Evolutionary conservation across 2,113 vertebrate genomes (phyloP).

Genomic region (Takifugu flavidus): DNA sequence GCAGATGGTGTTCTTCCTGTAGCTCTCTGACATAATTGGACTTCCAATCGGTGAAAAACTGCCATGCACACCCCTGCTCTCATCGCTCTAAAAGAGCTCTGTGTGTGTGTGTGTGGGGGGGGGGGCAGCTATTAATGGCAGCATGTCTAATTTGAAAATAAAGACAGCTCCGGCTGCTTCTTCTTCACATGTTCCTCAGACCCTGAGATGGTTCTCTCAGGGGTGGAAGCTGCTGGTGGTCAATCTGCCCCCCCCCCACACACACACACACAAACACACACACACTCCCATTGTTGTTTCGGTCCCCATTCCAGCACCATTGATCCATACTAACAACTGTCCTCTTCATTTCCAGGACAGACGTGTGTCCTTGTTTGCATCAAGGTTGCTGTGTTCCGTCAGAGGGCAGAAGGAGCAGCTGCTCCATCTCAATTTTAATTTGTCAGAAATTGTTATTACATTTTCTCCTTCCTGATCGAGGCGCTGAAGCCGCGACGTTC

Average conservation of each 20-base stretch:
- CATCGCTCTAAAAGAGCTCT: constrained; percentile 31
- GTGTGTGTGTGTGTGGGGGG: constrained; percentile 5
- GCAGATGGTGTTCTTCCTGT: constrained; percentile 76
- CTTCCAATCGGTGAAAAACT: constrained; percentile 71
- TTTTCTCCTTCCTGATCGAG: constrained; percentile 49
- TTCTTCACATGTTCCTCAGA: too few species aligned
- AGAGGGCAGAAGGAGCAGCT: constrained; percentile 1
- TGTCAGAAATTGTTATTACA: constrained; percentile 56
- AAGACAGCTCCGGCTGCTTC: background rate
- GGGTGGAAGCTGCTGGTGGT: too few species aligned
- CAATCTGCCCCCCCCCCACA: background rate
- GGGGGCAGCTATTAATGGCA: constrained; percentile 22
- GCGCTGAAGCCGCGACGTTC: constrained; percentile 49
- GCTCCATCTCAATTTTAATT: constrained; percentile 49
- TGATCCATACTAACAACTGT: constrained; percentile 45
- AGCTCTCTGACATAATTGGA: constrained; percentile 72
- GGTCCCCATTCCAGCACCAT: constrained; percentile 19
- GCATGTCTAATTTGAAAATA: constrained; percentile 15
- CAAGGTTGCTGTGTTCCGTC: constrained; percentile 40
- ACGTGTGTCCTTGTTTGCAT: constrained; percentile 36
- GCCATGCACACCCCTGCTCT: constrained; percentile 59
- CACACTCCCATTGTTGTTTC: background rate
- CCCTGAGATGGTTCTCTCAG: too few species aligned
- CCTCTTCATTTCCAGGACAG: constrained; percentile 36
- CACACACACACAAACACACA: background rate